These are phyloP conservation scores for Coilia nasus DNA, from an alignment of 2,797 vertebrate genomes.

Conservation along the genomic window DNA sequence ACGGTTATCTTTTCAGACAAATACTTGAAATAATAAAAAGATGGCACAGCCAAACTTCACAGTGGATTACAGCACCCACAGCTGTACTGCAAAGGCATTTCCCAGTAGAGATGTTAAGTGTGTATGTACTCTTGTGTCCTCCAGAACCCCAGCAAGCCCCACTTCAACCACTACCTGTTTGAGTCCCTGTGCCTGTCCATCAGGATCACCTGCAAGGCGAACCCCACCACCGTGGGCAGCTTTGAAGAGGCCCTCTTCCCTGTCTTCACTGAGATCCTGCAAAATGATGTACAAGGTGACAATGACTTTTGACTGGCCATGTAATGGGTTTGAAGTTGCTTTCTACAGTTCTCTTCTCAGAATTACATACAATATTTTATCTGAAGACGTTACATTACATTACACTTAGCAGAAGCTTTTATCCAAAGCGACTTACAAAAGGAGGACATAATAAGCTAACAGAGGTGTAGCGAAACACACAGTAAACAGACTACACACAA, in stretches of 20 bases:
- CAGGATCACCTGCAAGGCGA: conserved; percentile 95
- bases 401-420: too few species aligned
- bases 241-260: conserved; percentile 97
- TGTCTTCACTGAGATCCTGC: conserved; percentile 97
- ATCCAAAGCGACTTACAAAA: too few species aligned
- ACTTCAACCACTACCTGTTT: conserved; percentile 99
- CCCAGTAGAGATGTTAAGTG: neutral
- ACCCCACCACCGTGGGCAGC: conserved; percentile 85
- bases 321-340: neutral
- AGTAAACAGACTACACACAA: too few species aligned
- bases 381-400: too few species aligned
- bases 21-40: too few species aligned
- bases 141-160: conserved; percentile 98
- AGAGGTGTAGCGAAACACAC: too few species aligned
- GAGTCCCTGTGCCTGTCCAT: conserved; percentile 96
- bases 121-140: conserved; percentile 40
- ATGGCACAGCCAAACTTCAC: neutral
- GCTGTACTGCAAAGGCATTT: neutral
- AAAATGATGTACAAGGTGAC: conserved; percentile 94
- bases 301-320: too few species aligned
- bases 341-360: too few species aligned
- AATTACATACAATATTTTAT: too few species aligned
- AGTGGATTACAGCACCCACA: neutral
- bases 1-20: too few species aligned
- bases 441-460: too few species aligned